Percentiles rank a stretch among this genome's conserved stretches.
Conservation (phyloP, 2,113 vertebrate genomes). For the Neotragus pygmaeus region DNA sequence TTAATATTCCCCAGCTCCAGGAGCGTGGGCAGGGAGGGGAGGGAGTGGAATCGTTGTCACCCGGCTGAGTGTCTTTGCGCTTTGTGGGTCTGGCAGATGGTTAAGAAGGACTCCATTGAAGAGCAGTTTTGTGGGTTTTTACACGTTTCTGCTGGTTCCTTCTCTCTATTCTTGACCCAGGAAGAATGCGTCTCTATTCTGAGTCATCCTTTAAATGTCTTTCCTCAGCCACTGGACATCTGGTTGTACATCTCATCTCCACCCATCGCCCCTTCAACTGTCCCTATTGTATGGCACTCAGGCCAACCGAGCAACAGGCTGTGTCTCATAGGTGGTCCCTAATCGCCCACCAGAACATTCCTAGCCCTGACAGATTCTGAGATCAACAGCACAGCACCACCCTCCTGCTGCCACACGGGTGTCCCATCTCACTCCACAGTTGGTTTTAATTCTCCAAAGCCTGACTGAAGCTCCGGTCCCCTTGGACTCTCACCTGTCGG, state of each 20-base stretch:
- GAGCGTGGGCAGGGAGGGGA: neutral
- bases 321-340: neutral
- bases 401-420: neutral
- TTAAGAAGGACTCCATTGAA: neutral
- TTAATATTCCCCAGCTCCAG: neutral
- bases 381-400: neutral
- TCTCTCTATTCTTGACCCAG: neutral
- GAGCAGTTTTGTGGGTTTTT: neutral
- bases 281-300: neutral
- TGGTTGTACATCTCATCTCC: neutral
- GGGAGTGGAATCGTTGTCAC: too few species aligned
- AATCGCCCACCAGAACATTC: neutral
- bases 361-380: neutral
- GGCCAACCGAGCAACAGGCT: neutral
- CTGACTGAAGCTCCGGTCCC: neutral
- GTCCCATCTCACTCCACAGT: neutral
- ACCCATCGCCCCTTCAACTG: neutral
- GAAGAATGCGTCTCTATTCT: neutral
- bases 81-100: neutral
- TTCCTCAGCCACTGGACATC: neutral
- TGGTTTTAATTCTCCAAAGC: neutral
- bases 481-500: neutral
- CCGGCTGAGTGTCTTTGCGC: neutral
- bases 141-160: neutral
- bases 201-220: neutral